phyloP scores from a whole-genome alignment of 1,140 invertebrate genomes.

The Panonychus citri region DNA sequence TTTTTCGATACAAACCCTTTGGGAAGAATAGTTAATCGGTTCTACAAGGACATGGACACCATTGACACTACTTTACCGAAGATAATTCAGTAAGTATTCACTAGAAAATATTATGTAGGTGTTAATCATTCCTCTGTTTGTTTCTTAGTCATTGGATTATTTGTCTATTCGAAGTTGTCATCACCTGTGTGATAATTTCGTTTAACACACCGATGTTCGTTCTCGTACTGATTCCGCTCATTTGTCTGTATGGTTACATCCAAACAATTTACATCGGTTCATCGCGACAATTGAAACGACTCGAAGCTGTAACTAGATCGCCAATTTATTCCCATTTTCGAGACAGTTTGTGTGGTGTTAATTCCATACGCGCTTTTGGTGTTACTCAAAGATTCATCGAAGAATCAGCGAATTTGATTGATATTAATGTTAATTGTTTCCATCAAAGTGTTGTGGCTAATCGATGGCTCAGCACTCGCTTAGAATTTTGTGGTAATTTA shows the following conservation, averaged over 20 bases:
- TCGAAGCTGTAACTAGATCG: constrained; percentile 30
- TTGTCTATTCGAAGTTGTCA: constrained; percentile 40
- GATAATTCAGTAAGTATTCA: too few species aligned
- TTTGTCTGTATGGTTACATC: constrained; percentile 37
- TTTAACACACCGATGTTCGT: constrained; percentile 52
- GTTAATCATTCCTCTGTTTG: too few species aligned
- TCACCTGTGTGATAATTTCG: constrained; percentile 42
- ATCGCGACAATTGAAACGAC: constrained; percentile 29
- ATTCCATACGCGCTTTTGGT: constrained; percentile 32
- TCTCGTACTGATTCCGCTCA: constrained; percentile 54
- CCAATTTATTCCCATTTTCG: constrained; percentile 33
- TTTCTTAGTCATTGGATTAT: constrained; percentile 11
- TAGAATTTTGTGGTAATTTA: constrained; percentile 76
- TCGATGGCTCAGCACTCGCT: constrained; percentile 62
- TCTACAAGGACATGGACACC: constrained; percentile 7
- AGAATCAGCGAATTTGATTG: constrained; percentile 57
- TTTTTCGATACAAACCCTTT: constrained; percentile 36
- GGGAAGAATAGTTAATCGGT: constrained; percentile 7
- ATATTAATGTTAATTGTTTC: constrained; percentile 66
- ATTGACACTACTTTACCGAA: constrained; percentile 1
- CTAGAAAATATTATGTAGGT: too few species aligned
- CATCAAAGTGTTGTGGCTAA: constrained; percentile 66
- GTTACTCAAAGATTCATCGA: constrained; percentile 26
- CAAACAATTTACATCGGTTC: constrained; percentile 16
- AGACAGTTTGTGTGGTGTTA: constrained; percentile 29